These are phyloP conservation scores for Bombus confusus DNA, from an alignment of 1,140 invertebrate species.

Conservation along the genomic window DNA sequence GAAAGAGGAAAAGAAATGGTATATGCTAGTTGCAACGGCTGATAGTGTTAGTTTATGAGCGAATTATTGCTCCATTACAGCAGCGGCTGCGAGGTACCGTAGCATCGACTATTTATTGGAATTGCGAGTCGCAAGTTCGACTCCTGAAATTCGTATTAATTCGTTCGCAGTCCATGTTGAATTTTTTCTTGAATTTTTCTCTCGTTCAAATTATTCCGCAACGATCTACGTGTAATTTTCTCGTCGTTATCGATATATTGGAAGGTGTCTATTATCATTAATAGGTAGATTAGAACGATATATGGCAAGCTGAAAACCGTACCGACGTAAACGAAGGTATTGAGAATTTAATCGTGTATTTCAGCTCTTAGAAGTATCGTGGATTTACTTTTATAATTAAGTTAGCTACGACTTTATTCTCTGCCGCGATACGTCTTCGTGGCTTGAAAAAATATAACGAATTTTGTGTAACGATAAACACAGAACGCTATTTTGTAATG, in stretches of 20 bases:
- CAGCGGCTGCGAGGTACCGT: not conserved
- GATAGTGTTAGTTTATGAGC: not conserved
- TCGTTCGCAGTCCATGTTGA: not conserved
- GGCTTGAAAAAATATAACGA: not conserved
- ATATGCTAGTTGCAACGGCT: not conserved
- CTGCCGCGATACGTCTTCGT: not conserved
- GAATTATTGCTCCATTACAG: not conserved
- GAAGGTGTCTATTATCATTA: too few relatives aligned
- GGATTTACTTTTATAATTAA: too few relatives aligned
- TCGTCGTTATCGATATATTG: too few relatives aligned
- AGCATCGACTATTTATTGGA: not conserved
- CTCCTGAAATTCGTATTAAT: not conserved
- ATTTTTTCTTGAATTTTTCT: not conserved
- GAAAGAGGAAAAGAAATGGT: slow-evolving; percentile 9
- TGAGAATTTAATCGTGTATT: too few relatives aligned
- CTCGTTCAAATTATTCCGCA: not conserved
- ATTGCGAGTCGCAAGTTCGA: not conserved
- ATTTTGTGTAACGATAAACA: not conserved
- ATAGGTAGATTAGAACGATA: too few relatives aligned
- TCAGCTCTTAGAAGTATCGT: too few relatives aligned
- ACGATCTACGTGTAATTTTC: too few relatives aligned
- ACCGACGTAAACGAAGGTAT: too few relatives aligned
- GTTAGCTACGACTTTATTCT: not conserved
- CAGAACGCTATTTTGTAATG: not conserved
- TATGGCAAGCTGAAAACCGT: too few relatives aligned